Base-by-base conservation (phyloP, 1,140 invertebrate genomes). In the Anoplophora glabripennis region DNA sequence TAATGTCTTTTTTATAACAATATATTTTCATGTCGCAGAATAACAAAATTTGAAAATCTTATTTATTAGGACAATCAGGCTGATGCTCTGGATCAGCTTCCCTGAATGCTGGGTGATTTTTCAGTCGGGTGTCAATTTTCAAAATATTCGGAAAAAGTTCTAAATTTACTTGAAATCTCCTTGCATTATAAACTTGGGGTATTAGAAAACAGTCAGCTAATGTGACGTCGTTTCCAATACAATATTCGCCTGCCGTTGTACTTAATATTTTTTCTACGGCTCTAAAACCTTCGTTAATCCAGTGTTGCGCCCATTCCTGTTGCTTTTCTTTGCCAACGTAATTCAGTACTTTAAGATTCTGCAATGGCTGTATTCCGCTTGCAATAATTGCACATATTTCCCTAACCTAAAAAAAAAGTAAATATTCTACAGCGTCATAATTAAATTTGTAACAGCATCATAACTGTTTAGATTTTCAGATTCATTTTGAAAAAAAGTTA, bases 191-290 rank as follows among this genome's bases (percentile, higher is more conserved):
- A 12, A 76, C 89, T 81, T 98, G 96, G 47, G 96, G 94, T 41
- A 98, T 90, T 17, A 98, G 79, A 72, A 92, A 98, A 67, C 94
- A 93, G 76, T 99, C 96, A 21, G 96, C 95, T 69, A 98, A 77
- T 0, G 94, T 94, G 34, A 98, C 86, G 64, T 92, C 85, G 78
- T 99, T 92, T 2, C 95, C 96, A 1, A 97, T 89, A 74, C 93
- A 94, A 72, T 95, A 99, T 75, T 95, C 94, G 11, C 95, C 96
- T 45, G 92, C 87, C 53, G 85, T 90, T 10, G 87, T 80, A 7
- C 86, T 85, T 54, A 60, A 49, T 41, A 95, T 76, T 74, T 90
- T 89, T 79, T 99, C 96, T 3, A 98, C 84, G 37, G 91, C 93
- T 80, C 82, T 81, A 71, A 99, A 93, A 36, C 94, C 93, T 64